phyloP scores from a whole-genome alignment of 53 echinoderm and acorn worm species.

The Temnopleurus reevesii region DNA sequence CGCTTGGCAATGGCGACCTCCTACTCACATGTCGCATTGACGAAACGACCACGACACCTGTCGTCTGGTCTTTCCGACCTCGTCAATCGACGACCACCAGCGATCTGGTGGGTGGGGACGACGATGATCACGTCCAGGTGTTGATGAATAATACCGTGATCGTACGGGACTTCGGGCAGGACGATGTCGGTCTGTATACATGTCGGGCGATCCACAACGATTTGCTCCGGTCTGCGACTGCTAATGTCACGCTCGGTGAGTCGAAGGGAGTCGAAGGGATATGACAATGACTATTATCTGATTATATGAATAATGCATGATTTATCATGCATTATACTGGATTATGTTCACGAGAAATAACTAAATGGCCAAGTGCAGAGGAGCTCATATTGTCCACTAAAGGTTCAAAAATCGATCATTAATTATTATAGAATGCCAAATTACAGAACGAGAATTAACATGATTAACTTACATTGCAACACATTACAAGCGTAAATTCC shows the following conservation, averaged over 20 bases:
- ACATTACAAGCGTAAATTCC: too few relatives aligned
- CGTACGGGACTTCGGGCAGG: not conserved
- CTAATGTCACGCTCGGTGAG: not conserved
- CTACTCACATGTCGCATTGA: constrained; percentile 2
- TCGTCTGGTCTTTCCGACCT: not conserved
- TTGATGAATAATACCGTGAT: constrained; percentile 32
- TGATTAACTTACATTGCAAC: too few relatives aligned
- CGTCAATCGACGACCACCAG: not conserved
- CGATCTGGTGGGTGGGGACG: not conserved
- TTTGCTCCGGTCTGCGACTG: not conserved
- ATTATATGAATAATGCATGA: too few relatives aligned
- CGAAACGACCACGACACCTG: not conserved
- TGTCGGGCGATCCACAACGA: not conserved
- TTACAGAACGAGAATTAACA: too few relatives aligned
- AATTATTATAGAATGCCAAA: too few relatives aligned
- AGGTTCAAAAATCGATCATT: too few relatives aligned
- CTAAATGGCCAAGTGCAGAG: too few relatives aligned
- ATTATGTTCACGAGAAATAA: too few relatives aligned
- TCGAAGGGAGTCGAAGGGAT: too few relatives aligned
- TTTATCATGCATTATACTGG: too few relatives aligned
- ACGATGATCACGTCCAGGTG: constrained; percentile 20
- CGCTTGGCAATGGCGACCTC: constrained; percentile 7
- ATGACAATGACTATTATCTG: too few relatives aligned
- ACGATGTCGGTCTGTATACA: not conserved
- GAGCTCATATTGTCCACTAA: too few relatives aligned